Evolutionary conservation across 2,113 vertebrate genomes (phyloP), one percentile per base, ranked within the genome.

Genomic region (Leucoraja erinaceus): DNA sequence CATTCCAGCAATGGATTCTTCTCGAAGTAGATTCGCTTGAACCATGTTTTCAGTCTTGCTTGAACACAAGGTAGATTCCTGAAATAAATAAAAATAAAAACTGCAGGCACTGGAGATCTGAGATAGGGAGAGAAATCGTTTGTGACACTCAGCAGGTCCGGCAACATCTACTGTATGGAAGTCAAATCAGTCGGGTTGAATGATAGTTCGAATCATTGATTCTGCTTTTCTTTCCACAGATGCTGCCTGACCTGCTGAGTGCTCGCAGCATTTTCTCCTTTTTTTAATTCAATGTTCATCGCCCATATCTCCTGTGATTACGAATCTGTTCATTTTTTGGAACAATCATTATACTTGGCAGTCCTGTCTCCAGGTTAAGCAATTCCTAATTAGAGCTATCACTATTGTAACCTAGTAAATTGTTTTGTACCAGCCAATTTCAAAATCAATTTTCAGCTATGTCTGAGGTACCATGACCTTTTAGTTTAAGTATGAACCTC

Each of bases 391-490:
- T 83, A 83, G 59, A 88, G n/a, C 83, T 63, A 88, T 88, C 83
- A 31, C 28, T 8, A 31, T 63, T 88, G 83, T 31, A 88, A 63
- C 59, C 25, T 31, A n/a, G 25, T 31, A 61, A 9, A 25, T 61
- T 88, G 70, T 88, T 31, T 88, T 88, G 59, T 14, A 88, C 12
- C 12, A 63, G 22, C 38, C 79, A 83, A 83, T 83, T 88, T 63
- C 83, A 88, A 66, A 88, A 88, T 63, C 59, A 88, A 88, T 88
- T 63, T 86, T 88, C 59, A 63, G 61, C 59, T 31, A 61, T 61
- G n/a, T 88, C 83, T 88, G 59, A 63, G 83, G 63, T 88, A 25
- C 83, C 59, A 86, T 86, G 83, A 63, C 83, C 83, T 86, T 61
- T 86, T 59, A 86, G 79, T 59, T 83, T 59, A 59, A 83, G 79